Percentiles rank a stretch among this genome's conserved stretches.
Conservation (phyloP, 2,888 invertebrate genomes). For the Geophilus truncorum region DNA sequence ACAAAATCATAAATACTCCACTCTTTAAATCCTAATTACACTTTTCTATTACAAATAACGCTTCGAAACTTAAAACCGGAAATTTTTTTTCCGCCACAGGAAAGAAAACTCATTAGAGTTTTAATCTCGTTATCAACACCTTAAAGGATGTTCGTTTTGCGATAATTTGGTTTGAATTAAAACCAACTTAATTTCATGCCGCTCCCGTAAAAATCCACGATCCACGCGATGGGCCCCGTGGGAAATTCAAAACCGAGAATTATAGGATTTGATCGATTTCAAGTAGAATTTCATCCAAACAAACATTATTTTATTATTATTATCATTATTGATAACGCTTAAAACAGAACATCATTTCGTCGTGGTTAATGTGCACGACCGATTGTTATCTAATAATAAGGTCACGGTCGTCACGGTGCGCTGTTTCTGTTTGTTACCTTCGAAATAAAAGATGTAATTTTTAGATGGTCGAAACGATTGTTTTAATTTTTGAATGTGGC, state of each 20-base stretch:
- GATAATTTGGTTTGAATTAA: not conserved
- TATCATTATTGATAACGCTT: too few relatives aligned
- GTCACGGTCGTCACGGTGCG: not conserved
- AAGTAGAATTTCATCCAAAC: too few relatives aligned
- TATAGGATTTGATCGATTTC: too few relatives aligned
- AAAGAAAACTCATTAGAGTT: too few relatives aligned
- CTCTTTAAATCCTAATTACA: not conserved
- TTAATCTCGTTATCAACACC: not conserved
- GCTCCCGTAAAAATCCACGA: too few relatives aligned
- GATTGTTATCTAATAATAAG: not conserved
- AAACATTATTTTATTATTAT: too few relatives aligned
- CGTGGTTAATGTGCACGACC: not conserved
- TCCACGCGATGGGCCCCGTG: not conserved
- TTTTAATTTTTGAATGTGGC: too few relatives aligned
- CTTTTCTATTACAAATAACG: too few relatives aligned
- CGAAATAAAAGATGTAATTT: too few relatives aligned
- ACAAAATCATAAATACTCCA: not conserved
- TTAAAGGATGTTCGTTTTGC: not conserved
- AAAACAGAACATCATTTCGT: not conserved
- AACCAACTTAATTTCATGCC: too few relatives aligned
- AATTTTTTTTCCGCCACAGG: too few relatives aligned
- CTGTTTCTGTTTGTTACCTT: not conserved
- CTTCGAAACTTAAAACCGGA: not conserved
- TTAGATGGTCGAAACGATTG: too few relatives aligned
- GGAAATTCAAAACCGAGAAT: not conserved